Conservation (phyloP, 2,888 invertebrate genomes). For the Sisyra terminalis region DNA sequence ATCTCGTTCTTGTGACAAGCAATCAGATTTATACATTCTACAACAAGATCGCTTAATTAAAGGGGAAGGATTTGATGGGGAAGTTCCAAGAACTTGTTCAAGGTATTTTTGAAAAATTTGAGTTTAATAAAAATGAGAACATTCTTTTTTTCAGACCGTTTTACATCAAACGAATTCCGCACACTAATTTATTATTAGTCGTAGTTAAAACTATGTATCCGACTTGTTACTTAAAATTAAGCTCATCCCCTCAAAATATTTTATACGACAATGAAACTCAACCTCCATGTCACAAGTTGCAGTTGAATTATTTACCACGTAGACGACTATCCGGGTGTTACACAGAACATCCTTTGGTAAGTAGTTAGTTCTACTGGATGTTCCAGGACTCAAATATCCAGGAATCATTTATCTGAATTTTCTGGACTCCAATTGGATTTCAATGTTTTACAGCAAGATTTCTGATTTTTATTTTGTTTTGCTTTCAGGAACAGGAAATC, state of each 20-base stretch:
- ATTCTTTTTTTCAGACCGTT: conserved; percentile 35
- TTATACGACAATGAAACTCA: conserved; percentile 29
- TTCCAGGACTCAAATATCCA: no score
- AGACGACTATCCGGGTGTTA: conserved; percentile 58
- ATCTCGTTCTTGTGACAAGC: conserved; percentile 53
- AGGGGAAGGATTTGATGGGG: conserved; percentile 23
- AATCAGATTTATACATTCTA: conserved; percentile 49
- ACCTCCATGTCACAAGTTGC: conserved; percentile 61
- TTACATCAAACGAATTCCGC: conserved; percentile 52
- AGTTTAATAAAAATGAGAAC: not conserved
- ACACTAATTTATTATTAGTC: conserved; percentile 62
- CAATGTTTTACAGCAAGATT: no score
- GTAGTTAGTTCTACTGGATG: no score
- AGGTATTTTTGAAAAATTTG: conserved; percentile 14
- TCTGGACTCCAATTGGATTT: no score
- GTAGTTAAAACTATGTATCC: conserved; percentile 42
- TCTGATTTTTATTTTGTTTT: conserved; percentile 9
- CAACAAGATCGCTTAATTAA: conserved; percentile 36
- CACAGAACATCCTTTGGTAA: conserved; percentile 55
- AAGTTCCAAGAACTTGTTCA: conserved; percentile 27
- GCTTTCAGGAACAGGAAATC: conserved; percentile 29
- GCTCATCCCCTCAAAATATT: conserved; percentile 32
- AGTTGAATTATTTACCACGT: conserved; percentile 47
- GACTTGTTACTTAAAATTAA: conserved; percentile 29
- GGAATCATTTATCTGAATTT: no score